phyloP scores from a whole-genome alignment of 2,888 invertebrate species.

The Leptodirus hochenwartii region DNA sequence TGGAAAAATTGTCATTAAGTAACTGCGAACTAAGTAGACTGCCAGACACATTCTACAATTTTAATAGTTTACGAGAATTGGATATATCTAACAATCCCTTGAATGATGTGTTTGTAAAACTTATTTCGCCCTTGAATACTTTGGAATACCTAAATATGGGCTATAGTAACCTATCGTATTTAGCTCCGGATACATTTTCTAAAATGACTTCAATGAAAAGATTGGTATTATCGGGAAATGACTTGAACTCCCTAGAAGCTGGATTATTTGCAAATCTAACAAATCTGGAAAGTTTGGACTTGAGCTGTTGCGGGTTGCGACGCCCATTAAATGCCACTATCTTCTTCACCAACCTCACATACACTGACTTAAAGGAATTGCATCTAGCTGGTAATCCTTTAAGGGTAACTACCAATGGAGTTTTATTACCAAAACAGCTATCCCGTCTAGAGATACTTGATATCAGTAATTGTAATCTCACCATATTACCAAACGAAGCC shows the following conservation, averaged over 20 bases:
- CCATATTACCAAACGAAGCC: slow-evolving; percentile 36
- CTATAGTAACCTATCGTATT: slow-evolving; percentile 45
- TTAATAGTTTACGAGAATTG: slow-evolving; percentile 44
- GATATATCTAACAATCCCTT: slow-evolving; percentile 55
- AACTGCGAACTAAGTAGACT: slow-evolving; percentile 44
- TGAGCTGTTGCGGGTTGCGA: slow-evolving; percentile 48
- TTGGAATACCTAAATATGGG: slow-evolving; percentile 56
- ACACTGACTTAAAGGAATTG: slow-evolving; percentile 46
- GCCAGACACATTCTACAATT: slow-evolving; percentile 46
- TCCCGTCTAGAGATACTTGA: slow-evolving; percentile 44
- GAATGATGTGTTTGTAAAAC: slow-evolving; percentile 43
- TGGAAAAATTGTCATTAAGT: slow-evolving; percentile 46
- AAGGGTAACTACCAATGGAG: slow-evolving; percentile 35
- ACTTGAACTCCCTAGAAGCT: slow-evolving; percentile 42
- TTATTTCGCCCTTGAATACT: slow-evolving; percentile 43
- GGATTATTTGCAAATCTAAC: slow-evolving; percentile 50
- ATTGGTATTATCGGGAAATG: slow-evolving; percentile 49
- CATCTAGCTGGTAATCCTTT: slow-evolving; percentile 49
- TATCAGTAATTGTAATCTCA: slow-evolving; percentile 45
- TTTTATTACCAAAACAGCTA: slow-evolving; percentile 44
- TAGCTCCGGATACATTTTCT: slow-evolving; percentile 45
- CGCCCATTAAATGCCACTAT: slow-evolving; percentile 43
- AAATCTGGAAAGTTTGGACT: slow-evolving; percentile 42
- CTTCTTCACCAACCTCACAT: slow-evolving; percentile 44
- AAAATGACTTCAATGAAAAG: slow-evolving; percentile 48